Base-by-base conservation (phyloP, 2,888 invertebrate genomes). In the Lithophane semibrunnea region DNA sequence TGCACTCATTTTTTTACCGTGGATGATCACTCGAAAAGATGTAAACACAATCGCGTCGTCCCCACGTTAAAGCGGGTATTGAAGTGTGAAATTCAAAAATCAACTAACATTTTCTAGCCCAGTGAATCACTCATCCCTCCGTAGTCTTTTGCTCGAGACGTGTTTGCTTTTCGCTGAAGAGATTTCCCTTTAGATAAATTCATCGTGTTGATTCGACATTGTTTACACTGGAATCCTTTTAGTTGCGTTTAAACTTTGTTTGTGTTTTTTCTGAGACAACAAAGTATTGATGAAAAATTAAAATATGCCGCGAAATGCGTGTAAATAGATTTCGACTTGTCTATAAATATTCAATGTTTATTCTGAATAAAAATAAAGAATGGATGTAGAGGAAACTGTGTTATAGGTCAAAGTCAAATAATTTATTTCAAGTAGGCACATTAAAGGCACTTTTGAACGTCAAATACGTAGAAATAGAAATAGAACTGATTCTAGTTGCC, bases 41-140 rank as follows among this genome's bases (percentile, higher is more conserved):
- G 89, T 90, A 90, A 92, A 93, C 91, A 93, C 89, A 93, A 93
- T 91, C 90, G 88, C 84, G 82, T 82, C 78, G 81, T 81, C 89
- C 87, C 85, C 89, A 89, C 92, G 94, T 94, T 93, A 92, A 93
- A 91, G 92, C 84, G 91, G 83, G 92, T 93, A 93, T 90, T 94
- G 93, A 92, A 93, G 94, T 93, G 93, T 94, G 94, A 95, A 96
- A 96, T 96, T 95, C 95, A 96, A 96, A 96, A 96, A 96, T 96
- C 96, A 96, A 96, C 95, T 96, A 95, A 95, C 94, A 95, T 95
- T 96, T 95, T 96, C 96, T 94, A 93, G 92, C 90, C 91, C 96
- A 96, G 92, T 96, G 96, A 95, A 91, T 94, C 93, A 91, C 91
- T 94, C 94, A 93, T 93, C 94, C 93, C 94, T 92, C 92, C 90